Percentiles rank a stretch among this genome's conserved stretches.
These are phyloP conservation scores for Heteropelma amictum DNA, from an alignment of 2,888 invertebrate species.

Conservation along the genomic window DNA sequence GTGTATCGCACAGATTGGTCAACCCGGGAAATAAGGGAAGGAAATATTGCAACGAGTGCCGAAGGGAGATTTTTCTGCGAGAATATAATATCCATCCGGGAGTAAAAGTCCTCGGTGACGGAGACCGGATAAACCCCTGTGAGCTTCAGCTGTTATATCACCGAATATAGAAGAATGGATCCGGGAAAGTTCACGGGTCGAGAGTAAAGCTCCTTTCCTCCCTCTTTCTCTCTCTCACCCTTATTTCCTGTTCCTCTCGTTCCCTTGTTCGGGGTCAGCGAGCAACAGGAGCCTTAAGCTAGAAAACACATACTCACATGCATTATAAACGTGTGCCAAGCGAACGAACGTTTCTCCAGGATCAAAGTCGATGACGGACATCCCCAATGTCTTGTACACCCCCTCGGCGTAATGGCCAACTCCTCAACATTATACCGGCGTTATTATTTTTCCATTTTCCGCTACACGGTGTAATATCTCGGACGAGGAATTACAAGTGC, in stretches of 20 bases:
- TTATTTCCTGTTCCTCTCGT: not conserved
- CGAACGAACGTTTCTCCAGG: slow-evolving; percentile 1
- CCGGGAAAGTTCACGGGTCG: slow-evolving; percentile 43
- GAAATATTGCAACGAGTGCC: not conserved
- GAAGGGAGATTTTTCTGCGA: not conserved
- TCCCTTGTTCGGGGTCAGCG: slow-evolving; percentile 34
- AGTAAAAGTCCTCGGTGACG: slow-evolving; percentile 2
- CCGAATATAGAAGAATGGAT: slow-evolving; percentile 32
- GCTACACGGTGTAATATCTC: not conserved
- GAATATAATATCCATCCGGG: not conserved
- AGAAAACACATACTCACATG: not conserved
- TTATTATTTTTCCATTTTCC: not conserved
- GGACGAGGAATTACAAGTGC: not conserved
- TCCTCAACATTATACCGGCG: no score
- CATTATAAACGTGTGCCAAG: not conserved
- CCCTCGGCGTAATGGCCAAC: no score
- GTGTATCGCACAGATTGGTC: not conserved
- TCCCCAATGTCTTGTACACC: not conserved
- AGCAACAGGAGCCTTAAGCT: slow-evolving; percentile 47
- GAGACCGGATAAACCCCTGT: not conserved
- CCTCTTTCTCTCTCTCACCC: not conserved
- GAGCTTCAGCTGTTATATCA: not conserved
- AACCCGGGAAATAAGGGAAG: not conserved
- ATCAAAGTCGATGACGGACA: slow-evolving; percentile 5
- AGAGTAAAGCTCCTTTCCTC: slow-evolving; percentile 14